phyloP scores from a whole-genome alignment of 2,888 invertebrate genomes.

The Acrocyrtus sp. region DNA sequence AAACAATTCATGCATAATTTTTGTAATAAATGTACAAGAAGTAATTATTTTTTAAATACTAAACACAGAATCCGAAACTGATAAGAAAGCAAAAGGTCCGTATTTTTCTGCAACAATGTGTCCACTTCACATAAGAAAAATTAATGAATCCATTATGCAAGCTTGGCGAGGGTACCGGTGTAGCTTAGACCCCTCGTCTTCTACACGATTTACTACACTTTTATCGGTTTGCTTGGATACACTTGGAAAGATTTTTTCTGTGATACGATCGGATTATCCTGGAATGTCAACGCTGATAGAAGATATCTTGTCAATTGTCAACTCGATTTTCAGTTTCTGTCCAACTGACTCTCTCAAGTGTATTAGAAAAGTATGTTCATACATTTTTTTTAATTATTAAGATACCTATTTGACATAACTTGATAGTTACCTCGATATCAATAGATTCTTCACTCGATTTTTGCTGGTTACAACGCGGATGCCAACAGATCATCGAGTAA shows the following conservation, averaged over 20 bases:
- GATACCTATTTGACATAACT: background rate
- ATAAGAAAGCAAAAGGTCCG: slow-evolving; percentile 53
- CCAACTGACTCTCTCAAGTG: slow-evolving; percentile 78
- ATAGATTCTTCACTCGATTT: slow-evolving; percentile 72
- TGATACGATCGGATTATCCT: slow-evolving; percentile 55
- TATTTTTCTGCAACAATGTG: slow-evolving; percentile 49
- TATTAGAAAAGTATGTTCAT: slow-evolving; percentile 79
- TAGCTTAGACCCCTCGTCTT: slow-evolving; percentile 80
- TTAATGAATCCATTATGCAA: slow-evolving; percentile 55
- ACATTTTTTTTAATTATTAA: background rate
- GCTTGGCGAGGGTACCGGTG: slow-evolving; percentile 62
- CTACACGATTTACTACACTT: slow-evolving; percentile 78
- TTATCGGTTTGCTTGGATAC: slow-evolving; percentile 74
- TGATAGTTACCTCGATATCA: background rate
- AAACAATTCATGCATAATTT: slow-evolving; percentile 7
- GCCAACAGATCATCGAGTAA: background rate
- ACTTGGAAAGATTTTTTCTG: slow-evolving; percentile 72
- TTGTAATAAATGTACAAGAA: background rate
- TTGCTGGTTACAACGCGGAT: slow-evolving; percentile 68
- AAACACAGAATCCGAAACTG: slow-evolving; percentile 70
- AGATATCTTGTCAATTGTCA: slow-evolving; percentile 81
- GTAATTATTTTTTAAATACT: slow-evolving; percentile 55
- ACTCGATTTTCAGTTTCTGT: slow-evolving; percentile 76
- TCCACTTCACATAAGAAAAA: slow-evolving; percentile 57
- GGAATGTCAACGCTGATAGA: slow-evolving; percentile 72